phyloP scores from a whole-genome alignment of 2,113 vertebrate genomes.

The Crotalus helleri region DNA sequence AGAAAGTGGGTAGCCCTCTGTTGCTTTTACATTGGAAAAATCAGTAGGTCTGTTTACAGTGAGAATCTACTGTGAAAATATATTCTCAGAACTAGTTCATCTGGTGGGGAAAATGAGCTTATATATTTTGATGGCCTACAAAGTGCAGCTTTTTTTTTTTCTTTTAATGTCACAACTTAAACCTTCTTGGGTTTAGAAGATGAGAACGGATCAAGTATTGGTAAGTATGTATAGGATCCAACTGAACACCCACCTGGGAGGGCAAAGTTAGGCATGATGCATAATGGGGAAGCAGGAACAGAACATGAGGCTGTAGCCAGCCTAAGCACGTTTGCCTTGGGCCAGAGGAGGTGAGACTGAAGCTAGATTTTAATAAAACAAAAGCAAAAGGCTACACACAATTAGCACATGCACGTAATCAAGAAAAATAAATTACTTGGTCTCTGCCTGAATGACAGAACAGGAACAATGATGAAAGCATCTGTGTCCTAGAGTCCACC shows the following conservation, averaged over 20 bases:
- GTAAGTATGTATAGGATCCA: neutral
- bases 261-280: neutral
- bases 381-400: neutral
- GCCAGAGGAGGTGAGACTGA: neutral
- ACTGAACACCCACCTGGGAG: neutral
- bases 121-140: neutral
- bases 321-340: neutral
- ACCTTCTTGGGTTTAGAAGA: neutral
- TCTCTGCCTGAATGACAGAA: neutral
- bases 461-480: neutral
- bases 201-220: neutral
- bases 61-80: neutral
- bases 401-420: neutral
- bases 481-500: neutral
- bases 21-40: neutral
- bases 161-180: neutral
- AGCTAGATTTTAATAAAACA: neutral
- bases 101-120: too few relatives aligned
- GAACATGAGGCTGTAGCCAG: neutral
- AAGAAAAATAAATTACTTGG: neutral
- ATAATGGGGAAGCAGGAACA: neutral
- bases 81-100: neutral
- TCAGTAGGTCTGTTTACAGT: neutral
- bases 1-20: neutral
- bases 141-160: neutral